A percentile compares a stretch with the other conserved stretches of the same genome.
Conservation (phyloP, 2,113 vertebrate genomes). For the Girardinichthys multiradiatus region DNA sequence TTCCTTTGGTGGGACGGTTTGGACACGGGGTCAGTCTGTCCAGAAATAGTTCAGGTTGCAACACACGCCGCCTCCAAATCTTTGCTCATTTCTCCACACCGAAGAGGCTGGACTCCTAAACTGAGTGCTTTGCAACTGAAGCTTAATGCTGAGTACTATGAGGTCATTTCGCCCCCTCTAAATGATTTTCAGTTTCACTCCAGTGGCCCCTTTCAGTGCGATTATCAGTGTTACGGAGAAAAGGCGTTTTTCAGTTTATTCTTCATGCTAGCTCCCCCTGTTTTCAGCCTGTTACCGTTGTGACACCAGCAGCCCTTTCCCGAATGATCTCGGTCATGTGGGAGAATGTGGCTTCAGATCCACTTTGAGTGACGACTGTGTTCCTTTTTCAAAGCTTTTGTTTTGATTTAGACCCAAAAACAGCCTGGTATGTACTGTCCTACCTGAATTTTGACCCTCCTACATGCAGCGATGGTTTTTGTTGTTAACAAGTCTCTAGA, state of each 20-base stretch:
- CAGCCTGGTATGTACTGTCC: conserved; percentile 1
- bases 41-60: neutral
- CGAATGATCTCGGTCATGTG: conserved; percentile 46
- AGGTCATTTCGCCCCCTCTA: neutral
- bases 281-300: conserved; percentile 55
- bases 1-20: neutral
- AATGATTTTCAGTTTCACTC: conserved; percentile 59
- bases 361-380: conserved; percentile 30
- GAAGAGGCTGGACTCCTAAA: conserved; percentile 27
- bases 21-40: conserved; percentile 3
- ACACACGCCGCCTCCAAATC: conserved; percentile 18
- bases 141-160: conserved; percentile 29
- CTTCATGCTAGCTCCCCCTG: conserved; percentile 20
- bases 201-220: conserved; percentile 40
- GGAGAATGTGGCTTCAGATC: conserved; percentile 21
- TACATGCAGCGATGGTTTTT: conserved; percentile 18
- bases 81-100: conserved; percentile 8
- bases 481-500: conserved; percentile 40
- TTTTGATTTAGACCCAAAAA: neutral
- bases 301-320: conserved; percentile 39
- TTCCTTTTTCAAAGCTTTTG: conserved; percentile 13
- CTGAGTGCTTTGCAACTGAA: conserved; percentile 38
- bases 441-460: conserved; percentile 4
- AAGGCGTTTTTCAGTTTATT: neutral
- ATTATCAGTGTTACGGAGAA: conserved; percentile 32